Conservation (phyloP, 2,888 invertebrate species). For the Stratiomys singularior region DNA sequence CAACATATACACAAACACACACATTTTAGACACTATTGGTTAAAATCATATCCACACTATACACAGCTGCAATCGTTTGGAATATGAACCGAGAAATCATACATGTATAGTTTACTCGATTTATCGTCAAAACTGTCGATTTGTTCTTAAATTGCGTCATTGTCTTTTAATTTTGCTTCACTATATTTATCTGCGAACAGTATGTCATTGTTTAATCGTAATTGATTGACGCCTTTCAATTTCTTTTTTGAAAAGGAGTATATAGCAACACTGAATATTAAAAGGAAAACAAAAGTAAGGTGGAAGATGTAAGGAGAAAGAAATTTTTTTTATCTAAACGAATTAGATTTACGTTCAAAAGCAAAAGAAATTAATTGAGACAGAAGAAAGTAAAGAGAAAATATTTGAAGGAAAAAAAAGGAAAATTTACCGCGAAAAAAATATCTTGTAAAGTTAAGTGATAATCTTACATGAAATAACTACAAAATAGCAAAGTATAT, state of each 20-base stretch:
- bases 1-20: slow-evolving; percentile 11
- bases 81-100: too few relatives aligned
- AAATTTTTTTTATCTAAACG: too few relatives aligned
- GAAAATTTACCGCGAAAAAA: slow-evolving; percentile 20
- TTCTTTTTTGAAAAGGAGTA: not conserved
- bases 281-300: too few relatives aligned
- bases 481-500: slow-evolving; percentile 37
- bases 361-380: not conserved
- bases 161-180: not conserved
- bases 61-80: too few relatives aligned
- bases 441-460: slow-evolving; percentile 30
- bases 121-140: too few relatives aligned
- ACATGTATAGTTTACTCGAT: too few relatives aligned
- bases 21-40: not conserved
- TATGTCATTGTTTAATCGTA: not conserved
- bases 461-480: slow-evolving; percentile 37
- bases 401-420: not conserved
- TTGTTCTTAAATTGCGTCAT: not conserved
- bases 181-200: not conserved
- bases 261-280: too few relatives aligned
- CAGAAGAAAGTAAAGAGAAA: not conserved
- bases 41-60: not conserved
- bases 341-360: not conserved
- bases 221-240: not conserved
- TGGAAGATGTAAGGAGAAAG: too few relatives aligned